Percentiles rank a stretch among this genome's conserved stretches.
phyloP scores from a whole-genome alignment of 2,797 vertebrate species.

The Phataginus tricuspis region DNA sequence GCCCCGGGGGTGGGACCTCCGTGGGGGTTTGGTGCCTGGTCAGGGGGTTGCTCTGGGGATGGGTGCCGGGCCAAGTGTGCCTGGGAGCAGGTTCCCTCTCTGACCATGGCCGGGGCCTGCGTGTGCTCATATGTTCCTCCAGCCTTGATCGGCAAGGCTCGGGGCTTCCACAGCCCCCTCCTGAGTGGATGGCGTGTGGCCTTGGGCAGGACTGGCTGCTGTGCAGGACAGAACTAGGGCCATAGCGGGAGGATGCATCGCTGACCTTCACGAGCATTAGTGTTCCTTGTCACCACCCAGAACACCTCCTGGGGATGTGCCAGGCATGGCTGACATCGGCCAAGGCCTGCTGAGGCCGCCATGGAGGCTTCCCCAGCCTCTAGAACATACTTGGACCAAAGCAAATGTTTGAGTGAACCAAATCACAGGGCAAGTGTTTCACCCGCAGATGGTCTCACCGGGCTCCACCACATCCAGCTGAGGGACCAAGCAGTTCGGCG shows the following conservation, averaged over 20 bases:
- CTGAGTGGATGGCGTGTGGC: accelerated
- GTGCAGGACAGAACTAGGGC: neutral
- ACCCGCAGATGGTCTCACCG: accelerated
- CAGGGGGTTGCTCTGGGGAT: too few species aligned
- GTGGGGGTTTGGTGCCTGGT: neutral
- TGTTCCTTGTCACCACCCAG: neutral
- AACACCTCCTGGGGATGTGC: neutral
- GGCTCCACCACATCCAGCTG: accelerated
- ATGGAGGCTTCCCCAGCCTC: accelerated
- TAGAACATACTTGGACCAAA: neutral
- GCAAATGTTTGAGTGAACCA: too few species aligned
- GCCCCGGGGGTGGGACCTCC: neutral
- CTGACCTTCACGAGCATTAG: neutral
- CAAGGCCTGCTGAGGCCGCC: accelerated
- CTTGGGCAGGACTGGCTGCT: neutral
- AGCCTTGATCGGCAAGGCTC: accelerated
- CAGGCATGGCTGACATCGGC: accelerated
- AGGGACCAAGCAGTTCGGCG: accelerated
- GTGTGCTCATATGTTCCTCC: accelerated
- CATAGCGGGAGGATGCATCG: accelerated
- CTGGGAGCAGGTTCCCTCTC: neutral
- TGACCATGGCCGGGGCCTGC: neutral
- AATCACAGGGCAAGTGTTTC: accelerated
- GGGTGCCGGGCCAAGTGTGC: accelerated
- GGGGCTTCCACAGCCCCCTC: accelerated